Evolutionary conservation across 1,140 invertebrate species (phyloP), one percentile per base, ranked within the genome.

Genomic region (Drosophila serrata): DNA sequence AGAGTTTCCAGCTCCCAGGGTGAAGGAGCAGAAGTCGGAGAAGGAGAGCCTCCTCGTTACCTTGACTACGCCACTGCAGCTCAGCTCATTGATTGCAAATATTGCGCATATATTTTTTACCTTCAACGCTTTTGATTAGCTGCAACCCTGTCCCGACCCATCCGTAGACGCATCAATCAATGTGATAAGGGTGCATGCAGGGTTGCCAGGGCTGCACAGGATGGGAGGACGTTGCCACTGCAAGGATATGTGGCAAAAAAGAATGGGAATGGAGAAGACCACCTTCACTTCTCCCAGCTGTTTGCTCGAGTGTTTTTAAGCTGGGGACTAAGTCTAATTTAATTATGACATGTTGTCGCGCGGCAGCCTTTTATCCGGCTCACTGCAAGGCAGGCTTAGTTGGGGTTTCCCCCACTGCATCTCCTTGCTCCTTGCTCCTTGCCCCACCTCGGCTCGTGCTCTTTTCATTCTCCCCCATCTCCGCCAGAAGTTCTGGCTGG

Each of bases 291-390:
- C 31, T 22, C 42, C 42, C 70, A 70, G 64, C 79, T 79, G 82
- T 82, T 87, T 84, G 72, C 62, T 75, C 39, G 68, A 80, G 80
- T 81, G 84, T 84, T 90, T 84, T 78, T 80, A 84, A 88, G 84
- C 85, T 90, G 67, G 63, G 76, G 80, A 78, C 84, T 85, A 90
- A 90, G 86, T 90, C 81, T 90, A 90, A 90, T 90, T 90, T 90
- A 90, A 90, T 90, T 90, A 90, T 81, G 81, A 90, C 75, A 90
- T 90, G 85, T 81, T 85, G 85, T 81, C 75, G 70, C 85, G 63
- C 64, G 11, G 19, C 55, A 51, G 69, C 81, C 58, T 80, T 61
- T 82, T 65, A 73, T 82, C 68, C 79, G 57, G 42, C 49, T 75
- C 48, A 60, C 61, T 75, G 49, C 59, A 63, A 48, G 37, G 33